Evolutionary conservation across 1,140 invertebrate species (phyloP), one percentile per base, ranked within the genome.

Genomic region (Vanessa atalanta): DNA sequence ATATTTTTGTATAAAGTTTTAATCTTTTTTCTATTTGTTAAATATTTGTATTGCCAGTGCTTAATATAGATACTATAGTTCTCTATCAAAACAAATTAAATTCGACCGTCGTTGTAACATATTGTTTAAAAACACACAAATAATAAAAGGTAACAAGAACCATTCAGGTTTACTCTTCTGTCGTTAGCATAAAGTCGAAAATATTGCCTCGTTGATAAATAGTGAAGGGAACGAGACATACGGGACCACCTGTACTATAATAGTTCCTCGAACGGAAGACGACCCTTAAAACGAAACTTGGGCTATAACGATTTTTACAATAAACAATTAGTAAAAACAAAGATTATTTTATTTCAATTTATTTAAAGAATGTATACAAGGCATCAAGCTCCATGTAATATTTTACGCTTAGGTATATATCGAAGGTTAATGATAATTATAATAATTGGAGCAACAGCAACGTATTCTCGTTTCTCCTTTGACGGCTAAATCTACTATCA

Each of bases 181-280:
- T 47, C 7, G 2, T 43, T 26, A 20, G 47, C 20, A 50, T 65
- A 65, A 50, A 26, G 47, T 26, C 14, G 23, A 65, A 50, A 65
- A 50, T 50, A 65, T 50, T 16, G 16, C 47, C 7, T 65, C 20
- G 47, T 65, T 50, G 14, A 31, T 31, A 61, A 37, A n/a, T 37
- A 23, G 65, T 47, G 37, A n/a, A 51, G 68, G 67, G 68, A 65
- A 53, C 50, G 63, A 53, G 66, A 76, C 71, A 71, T 65, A 72
- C 64, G 68, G 68, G 67, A 57, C 76, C 79, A 80, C 76, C 79
- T 80, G 79, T 70, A 55, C 48, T 47, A 72, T 77, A 71, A 75
- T 70, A 70, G 50, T 80, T 77, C 78, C 60, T 68, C 57, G 79
- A 80, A 80, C 65, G 70, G 61, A 70, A 70, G 57, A 12, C 57